Base-by-base conservation (phyloP, 1,140 invertebrate species). In the Ceratoteleas bidentatus region DNA sequence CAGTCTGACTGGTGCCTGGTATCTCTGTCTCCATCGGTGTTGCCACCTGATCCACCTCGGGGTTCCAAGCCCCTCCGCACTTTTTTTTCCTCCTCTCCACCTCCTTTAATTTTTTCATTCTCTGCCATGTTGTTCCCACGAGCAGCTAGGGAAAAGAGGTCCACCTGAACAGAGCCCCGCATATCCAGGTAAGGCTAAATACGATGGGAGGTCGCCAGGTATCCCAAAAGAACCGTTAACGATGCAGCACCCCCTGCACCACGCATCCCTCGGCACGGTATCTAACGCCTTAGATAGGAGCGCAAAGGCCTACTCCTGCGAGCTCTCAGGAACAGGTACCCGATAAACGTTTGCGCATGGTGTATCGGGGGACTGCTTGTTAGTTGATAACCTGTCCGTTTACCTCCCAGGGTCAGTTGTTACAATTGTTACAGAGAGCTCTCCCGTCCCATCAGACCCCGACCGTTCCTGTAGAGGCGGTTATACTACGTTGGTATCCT, bases 161-260 rank as follows among this genome's bases (percentile, higher is more conserved):
- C 43, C 40, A 9, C 43, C 43, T 14, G 14, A 15, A 38, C 43
- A 61, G 58, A 49, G 58, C 43, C 58, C 58, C 58, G 58, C 43
- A 49, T 61, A 24, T 38, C 15, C 15, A 10, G 57, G 40, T 60
- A 45, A 60, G 57, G 36, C 57, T 60, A 15, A 15, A 5, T 45
- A 60, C 57, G 57, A 40, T 45, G 58, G 43, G 58, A 61, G 58
- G 58, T 32, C 58, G 43, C 58, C 43, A 49, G 58, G 58, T 61
- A 47, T 61, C 58, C 43, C 58, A 33, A 34, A 47, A 24, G 58
- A 9, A 33, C 43, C 58, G 58, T 49, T 49, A 0, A 14, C 24
- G 58, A 40, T 38, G 14, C 32, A 40, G 32, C 7, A 32, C 11
- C 34, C 53, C 33, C 32, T 9, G 32, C 13, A 33, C 11, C 53